Conservation (phyloP, 2,888 invertebrate genomes). For the Philopedon plagiatum region DNA sequence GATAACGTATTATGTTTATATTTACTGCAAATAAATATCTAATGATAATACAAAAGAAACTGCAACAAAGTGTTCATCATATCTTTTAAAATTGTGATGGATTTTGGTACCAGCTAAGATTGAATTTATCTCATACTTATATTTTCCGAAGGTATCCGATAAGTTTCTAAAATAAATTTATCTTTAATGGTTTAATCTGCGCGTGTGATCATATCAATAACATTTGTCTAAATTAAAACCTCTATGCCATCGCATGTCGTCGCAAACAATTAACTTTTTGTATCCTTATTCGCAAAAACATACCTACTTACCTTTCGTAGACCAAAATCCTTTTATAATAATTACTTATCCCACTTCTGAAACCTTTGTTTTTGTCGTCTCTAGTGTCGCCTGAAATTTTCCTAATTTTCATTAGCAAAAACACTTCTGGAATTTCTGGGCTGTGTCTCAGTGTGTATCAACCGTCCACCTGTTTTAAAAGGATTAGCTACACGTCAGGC, state of each 20-base stretch:
- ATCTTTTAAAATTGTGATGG: too few species aligned
- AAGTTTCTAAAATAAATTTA: too few species aligned
- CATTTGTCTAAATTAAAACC: neutral
- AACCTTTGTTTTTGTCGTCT: conserved; percentile 38
- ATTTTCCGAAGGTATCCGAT: too few species aligned
- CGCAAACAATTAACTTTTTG: conserved; percentile 14
- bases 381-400: conserved; percentile 39
- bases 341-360: conserved; percentile 41
- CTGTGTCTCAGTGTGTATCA: conserved; percentile 31
- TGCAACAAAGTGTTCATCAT: too few species aligned
- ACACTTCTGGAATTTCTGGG: conserved; percentile 22
- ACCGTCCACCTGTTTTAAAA: conserved; percentile 43
- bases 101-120: too few species aligned
- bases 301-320: conserved; percentile 26
- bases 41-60: too few species aligned
- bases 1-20: too few species aligned
- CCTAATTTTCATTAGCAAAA: conserved; percentile 47
- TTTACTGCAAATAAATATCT: too few species aligned
- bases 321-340: conserved; percentile 46
- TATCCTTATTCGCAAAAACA: neutral
- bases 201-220: too few species aligned
- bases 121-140: too few species aligned
- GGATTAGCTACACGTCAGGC: conserved; percentile 31
- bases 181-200: too few species aligned
- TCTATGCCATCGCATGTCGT: neutral